Percentiles rank a stretch among this genome's conserved stretches.
Evolutionary conservation across 2,888 invertebrate genomes (phyloP).

Genomic region (Lymantria dispar): DNA sequence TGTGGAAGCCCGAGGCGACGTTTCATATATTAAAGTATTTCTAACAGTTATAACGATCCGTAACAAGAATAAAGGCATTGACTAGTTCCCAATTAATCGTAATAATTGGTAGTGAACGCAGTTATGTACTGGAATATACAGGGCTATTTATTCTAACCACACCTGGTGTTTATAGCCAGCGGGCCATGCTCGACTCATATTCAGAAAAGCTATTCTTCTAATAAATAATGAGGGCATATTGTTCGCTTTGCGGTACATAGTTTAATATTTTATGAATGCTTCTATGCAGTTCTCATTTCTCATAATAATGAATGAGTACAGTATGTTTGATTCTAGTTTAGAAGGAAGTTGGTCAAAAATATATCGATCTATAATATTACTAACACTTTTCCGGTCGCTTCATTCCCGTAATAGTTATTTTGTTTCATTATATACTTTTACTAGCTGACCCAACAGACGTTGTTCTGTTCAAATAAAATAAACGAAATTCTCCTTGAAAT

Average conservation of each 20-base stretch:
- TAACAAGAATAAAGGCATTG: conserved; percentile 51
- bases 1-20: conserved; percentile 35
- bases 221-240: conserved; percentile 33
- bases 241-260: conserved; percentile 21
- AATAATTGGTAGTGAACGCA: conserved; percentile 58
- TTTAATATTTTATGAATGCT: conserved; percentile 16
- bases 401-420: too few relatives aligned
- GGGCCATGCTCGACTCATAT: conserved; percentile 25
- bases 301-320: too few relatives aligned
- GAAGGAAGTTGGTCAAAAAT: too few relatives aligned
- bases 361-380: too few relatives aligned
- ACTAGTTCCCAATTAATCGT: conserved; percentile 61
- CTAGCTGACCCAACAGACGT: too few relatives aligned
- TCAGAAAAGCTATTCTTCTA: conserved; percentile 30
- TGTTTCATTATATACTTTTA: too few relatives aligned
- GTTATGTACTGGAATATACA: conserved; percentile 41
- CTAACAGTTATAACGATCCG: conserved; percentile 45
- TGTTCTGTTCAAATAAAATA: too few relatives aligned
- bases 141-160: conserved; percentile 60
- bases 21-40: conserved; percentile 43
- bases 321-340: too few relatives aligned
- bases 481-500: too few relatives aligned
- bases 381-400: too few relatives aligned
- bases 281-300: neutral
- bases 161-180: conserved; percentile 48